Evolutionary conservation across 1,140 invertebrate genomes (phyloP), one percentile per base, ranked within the genome.

Genomic region (Ganaspis sp.): DNA sequence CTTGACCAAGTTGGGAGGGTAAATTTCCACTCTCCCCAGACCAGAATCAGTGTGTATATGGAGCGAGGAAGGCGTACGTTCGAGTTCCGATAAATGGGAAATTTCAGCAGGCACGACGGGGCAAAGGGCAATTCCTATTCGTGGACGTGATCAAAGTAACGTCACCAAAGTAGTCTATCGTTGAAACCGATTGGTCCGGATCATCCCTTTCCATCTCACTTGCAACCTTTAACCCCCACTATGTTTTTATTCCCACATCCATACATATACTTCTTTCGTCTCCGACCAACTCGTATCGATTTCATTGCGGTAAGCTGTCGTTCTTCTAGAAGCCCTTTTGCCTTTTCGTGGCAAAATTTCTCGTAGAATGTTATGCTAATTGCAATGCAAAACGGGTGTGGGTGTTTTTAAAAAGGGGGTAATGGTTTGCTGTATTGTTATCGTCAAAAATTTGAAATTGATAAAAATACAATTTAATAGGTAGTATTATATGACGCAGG

Each of bases 161-260:
- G 53, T 58, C 53, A 58, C 53, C 19, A 58, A 58, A 58, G 53
- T 58, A 58, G 53, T 58, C 53, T 23, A 58, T 23, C 53, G 53
- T 58, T 9, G 53, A 11, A 58, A 58, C 53, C 53, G 53, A 58
- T 58, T 58, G 19, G 53, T 58, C 53, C 53, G 19, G 53, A 58
- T 58, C 19, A 58, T 58, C 53, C 53, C 53, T 58, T 58, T 58
- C 53, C 53, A 23, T 58, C n/a, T 58, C 53, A 21, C 9, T 21
- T 21, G 19, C 9, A 26, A 58, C 19, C 17, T 3, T 23, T 8
- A 6, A 6, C 53, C 53, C 21, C 21, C 11, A 58, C 11, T 23
- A 9, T 6, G 19, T 23, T 23, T 23, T 58, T 21, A 58, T 58
- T 23, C 17, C 17, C 23, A 23, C 53, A 58, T 23, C 9, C 53